phyloP scores from a whole-genome alignment of 2,888 invertebrate genomes.

The Tromatobia lineatoria region DNA sequence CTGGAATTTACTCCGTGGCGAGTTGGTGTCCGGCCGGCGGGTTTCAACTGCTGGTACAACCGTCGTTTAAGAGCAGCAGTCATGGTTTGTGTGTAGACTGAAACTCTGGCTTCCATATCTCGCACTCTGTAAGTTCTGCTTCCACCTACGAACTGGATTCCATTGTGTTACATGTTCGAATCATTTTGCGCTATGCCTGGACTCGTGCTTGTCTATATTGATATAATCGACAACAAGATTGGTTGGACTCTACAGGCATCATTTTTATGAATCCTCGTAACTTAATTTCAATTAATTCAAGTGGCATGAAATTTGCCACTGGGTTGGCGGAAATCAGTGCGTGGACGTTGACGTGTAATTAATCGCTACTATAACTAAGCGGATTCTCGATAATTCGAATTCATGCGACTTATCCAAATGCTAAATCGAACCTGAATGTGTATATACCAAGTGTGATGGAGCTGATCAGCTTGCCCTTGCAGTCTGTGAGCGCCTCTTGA shows the following conservation, averaged over 20 bases:
- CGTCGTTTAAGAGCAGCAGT: slow-evolving; percentile 48
- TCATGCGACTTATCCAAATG: slow-evolving; percentile 21
- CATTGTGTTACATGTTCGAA: background rate
- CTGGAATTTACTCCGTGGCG: slow-evolving; percentile 74
- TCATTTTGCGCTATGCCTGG: slow-evolving; percentile 36
- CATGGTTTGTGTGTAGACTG: slow-evolving; percentile 35
- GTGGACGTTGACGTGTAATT: slow-evolving; percentile 1
- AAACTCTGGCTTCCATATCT: slow-evolving; percentile 26
- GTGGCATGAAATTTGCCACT: background rate
- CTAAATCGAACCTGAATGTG: slow-evolving; percentile 18
- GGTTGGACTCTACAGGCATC: background rate
- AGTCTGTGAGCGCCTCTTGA: slow-evolving; percentile 27
- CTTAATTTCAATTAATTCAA: background rate
- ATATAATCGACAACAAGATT: background rate
- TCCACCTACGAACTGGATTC: slow-evolving; percentile 11
- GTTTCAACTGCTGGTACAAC: slow-evolving; percentile 33
- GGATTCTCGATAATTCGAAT: slow-evolving; percentile 26
- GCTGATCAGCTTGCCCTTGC: slow-evolving; percentile 44
- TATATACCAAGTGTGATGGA: slow-evolving; percentile 23
- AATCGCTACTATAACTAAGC: slow-evolving; percentile 28
- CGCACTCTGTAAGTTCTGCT: slow-evolving; percentile 37
- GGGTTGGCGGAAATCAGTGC: background rate
- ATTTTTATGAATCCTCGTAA: background rate
- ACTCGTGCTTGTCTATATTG: background rate
- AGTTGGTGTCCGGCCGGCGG: slow-evolving; percentile 53